Conservation (phyloP, 1,140 invertebrate genomes). For the Trialeurodes vaporariorum region DNA sequence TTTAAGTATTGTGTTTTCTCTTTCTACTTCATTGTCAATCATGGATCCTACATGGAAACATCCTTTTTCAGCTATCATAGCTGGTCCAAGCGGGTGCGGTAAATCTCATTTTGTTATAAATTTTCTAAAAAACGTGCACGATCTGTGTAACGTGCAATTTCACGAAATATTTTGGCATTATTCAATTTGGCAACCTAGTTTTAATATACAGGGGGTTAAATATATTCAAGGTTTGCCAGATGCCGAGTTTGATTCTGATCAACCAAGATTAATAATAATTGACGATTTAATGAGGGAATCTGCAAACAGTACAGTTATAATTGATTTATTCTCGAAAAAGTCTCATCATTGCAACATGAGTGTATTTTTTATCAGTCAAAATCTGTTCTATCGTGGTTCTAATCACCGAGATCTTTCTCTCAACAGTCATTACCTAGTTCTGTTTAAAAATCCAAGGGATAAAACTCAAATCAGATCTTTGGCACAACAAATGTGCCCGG, state of each 20-base stretch:
- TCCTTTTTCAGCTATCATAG: constrained; percentile 8
- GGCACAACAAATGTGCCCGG: constrained; percentile 9
- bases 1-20: no score
- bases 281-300: constrained; percentile 18
- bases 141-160: constrained; percentile 8
- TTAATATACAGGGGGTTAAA: not conserved
- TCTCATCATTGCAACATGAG: constrained; percentile 12
- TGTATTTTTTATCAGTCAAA: constrained; percentile 12
- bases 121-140: constrained; percentile 9
- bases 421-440: constrained; percentile 12
- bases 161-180: constrained; percentile 2
- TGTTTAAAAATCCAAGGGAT: constrained; percentile 17
- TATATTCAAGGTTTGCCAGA: constrained; percentile 5
- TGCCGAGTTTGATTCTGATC: not conserved
- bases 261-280: constrained; percentile 10
- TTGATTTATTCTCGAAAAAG: constrained; percentile 14
- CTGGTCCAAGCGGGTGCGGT: constrained; percentile 9
- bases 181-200: not conserved
- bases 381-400: not conserved
- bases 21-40: no score
- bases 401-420: constrained; percentile 10
- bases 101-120: constrained; percentile 13
- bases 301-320: not conserved
- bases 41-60: constrained; percentile 9
- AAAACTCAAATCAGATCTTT: constrained; percentile 14